Evolutionary conservation across 2,113 vertebrate species (phyloP), one percentile per base, ranked within the genome.

Genomic region (Stercorarius parasiticus): DNA sequence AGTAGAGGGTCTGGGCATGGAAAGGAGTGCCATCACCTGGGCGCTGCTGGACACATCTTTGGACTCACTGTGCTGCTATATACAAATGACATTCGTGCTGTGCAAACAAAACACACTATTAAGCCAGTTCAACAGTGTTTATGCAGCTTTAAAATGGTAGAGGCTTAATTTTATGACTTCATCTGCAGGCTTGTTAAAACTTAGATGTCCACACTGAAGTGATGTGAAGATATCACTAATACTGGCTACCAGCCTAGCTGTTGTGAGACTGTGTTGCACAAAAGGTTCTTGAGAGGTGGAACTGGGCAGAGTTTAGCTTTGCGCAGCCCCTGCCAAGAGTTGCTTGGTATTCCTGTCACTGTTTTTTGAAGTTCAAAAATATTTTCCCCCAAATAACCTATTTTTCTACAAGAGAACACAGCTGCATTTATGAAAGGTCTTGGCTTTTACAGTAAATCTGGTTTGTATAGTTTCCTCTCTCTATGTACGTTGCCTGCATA

Each of bases 371-470:
- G 45, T 83, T 34, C 42, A 72, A 65, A 94, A 81, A 91, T 81
- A 70, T 89, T 94, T 92, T 70, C 13, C n/a, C 10, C 59, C 49
- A 73, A 49, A 62, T 89, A 84, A 89, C 67, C 69, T 81, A 5
- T 82, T 95, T 90, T 89, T 93, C 77, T 81, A 34, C 30, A 93
- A 58, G 38, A 67, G 55, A 70, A 91, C 40, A 65, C 52, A 93
- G 32, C 55, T 95, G 53, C 73, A 66, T 73, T 84, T 89, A 53
- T 94, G 50, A 78, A 73, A 93, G 34, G 5, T 70, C 59, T 94
- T 43, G 16, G 40, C 72, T 93, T 94, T 93, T 96, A 74, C 55
- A 62, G 81, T 94, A 86, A 89, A 59, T 83, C 50, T 78, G 22
- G 59, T 66, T 90, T 72, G 43, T 83, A 61, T 55, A 2, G 32